Evolutionary conservation across 2,113 vertebrate species (phyloP).

Genomic region (Neopipo cinnamomea): DNA sequence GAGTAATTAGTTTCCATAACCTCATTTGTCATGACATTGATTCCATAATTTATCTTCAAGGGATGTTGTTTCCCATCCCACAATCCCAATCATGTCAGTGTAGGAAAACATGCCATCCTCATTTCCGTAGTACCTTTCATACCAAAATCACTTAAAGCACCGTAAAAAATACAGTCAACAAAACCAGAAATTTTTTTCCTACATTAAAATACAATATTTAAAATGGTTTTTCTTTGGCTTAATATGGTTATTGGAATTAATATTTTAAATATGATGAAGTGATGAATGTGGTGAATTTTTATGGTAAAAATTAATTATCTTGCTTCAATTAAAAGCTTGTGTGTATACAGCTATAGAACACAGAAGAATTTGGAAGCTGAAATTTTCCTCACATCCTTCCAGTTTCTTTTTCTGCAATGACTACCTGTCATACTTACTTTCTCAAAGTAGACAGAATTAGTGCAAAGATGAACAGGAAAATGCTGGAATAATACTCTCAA

Average conservation of each 20-base stretch:
- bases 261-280: neutral
- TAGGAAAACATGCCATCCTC: neutral
- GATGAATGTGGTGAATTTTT: neutral
- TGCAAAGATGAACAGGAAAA: neutral
- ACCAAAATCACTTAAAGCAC: neutral
- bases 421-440: neutral
- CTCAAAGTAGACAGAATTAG: neutral
- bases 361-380: neutral
- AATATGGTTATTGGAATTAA: neutral
- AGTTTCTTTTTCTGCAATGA: neutral
- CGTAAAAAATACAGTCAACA: neutral
- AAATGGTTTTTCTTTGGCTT: neutral
- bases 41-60: neutral
- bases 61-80: neutral
- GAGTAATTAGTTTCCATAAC: neutral
- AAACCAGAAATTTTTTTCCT: neutral
- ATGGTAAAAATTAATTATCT: neutral
- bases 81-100: neutral
- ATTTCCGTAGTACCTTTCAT: neutral
- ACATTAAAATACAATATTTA: neutral
- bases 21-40: neutral
- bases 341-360: neutral
- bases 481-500: neutral
- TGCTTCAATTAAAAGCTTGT: neutral
- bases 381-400: neutral